phyloP scores from a whole-genome alignment of 2,888 invertebrate genomes.

The Acrobeloides nanus region DNA sequence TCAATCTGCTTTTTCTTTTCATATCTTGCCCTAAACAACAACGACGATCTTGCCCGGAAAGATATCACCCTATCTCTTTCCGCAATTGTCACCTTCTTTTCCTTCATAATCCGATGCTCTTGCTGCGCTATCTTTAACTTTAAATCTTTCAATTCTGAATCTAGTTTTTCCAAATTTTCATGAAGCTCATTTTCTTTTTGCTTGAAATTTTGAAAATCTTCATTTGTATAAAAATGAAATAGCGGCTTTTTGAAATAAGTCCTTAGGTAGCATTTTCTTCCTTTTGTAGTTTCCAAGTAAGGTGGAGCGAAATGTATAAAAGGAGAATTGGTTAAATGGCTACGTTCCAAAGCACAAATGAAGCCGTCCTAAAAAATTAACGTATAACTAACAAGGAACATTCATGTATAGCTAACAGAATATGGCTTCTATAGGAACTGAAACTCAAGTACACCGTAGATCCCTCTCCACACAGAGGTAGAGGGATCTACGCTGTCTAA shows the following conservation, averaged over 20 bases:
- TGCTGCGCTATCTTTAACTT: too few species aligned
- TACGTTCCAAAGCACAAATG: slow-evolving; percentile 17
- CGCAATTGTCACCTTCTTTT: slow-evolving; percentile 6
- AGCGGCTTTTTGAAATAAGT: slow-evolving; percentile 49
- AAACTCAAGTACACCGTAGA: too few species aligned
- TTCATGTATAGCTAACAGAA: too few species aligned
- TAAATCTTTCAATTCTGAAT: slow-evolving; percentile 2
- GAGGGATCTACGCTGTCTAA: too few species aligned
- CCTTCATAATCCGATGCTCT: slow-evolving; percentile 8
- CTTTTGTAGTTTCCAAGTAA: slow-evolving; percentile 69
- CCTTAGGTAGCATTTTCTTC: slow-evolving; percentile 62
- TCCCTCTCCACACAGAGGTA: too few species aligned
- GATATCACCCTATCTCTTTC: slow-evolving; percentile 5
- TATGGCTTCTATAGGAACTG: too few species aligned
- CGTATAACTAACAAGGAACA: too few species aligned
- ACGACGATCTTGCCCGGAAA: slow-evolving; percentile 15
- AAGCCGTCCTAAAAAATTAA: too few species aligned
- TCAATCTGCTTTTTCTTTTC: slow-evolving; percentile 15
- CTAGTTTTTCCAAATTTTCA: slow-evolving; percentile 5
- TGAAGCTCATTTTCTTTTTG: slow-evolving; percentile 9
- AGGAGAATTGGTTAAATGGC: slow-evolving; percentile 73
- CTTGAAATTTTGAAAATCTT: slow-evolving; percentile 2
- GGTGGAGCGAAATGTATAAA: slow-evolving; percentile 76
- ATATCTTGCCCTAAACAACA: slow-evolving; percentile 15
- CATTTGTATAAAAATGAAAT: slow-evolving; percentile 8